A percentile compares a stretch with the other conserved stretches of the same genome.
Evolutionary conservation across 2,888 invertebrate genomes (phyloP).

Genomic region (Aromia moschata): DNA sequence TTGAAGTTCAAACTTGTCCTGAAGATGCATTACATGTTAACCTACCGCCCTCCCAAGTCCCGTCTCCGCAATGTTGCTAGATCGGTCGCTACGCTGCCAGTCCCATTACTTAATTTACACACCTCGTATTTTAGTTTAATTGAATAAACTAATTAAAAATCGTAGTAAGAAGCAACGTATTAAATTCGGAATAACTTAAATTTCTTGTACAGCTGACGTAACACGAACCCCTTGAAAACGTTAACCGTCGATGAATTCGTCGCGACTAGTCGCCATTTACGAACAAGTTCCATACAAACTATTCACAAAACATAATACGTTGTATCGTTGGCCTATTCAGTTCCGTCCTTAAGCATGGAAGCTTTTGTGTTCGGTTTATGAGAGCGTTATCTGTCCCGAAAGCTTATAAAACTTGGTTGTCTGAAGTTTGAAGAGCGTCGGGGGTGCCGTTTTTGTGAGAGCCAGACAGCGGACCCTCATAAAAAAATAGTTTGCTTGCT

Average conservation of each 20-base stretch:
- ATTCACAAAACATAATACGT: conserved; percentile 7
- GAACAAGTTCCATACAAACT: background rate
- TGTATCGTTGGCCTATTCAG: conserved; percentile 9
- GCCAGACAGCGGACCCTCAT: background rate
- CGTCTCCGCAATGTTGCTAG: too few relatives aligned
- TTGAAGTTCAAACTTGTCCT: too few relatives aligned
- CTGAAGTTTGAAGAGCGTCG: background rate
- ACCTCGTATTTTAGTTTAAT: too few relatives aligned
- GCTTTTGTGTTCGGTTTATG: conserved; percentile 18
- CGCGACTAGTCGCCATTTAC: background rate
- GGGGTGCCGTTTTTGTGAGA: background rate
- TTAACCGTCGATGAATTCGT: conserved; percentile 6
- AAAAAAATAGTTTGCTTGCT: background rate
- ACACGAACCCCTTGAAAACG: background rate
- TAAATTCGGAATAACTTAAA: too few relatives aligned
- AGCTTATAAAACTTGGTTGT: conserved; percentile 14
- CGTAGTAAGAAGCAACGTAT: too few relatives aligned
- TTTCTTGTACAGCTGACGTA: too few relatives aligned
- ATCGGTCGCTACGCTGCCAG: too few relatives aligned
- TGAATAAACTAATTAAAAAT: too few relatives aligned
- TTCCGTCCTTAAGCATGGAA: conserved; percentile 10
- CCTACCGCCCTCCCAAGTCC: too few relatives aligned
- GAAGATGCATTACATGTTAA: too few relatives aligned
- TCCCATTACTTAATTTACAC: too few relatives aligned
- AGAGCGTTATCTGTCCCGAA: conserved; percentile 10